Conservation (phyloP, 2,797 vertebrate species). For the Poecilia wingei region DNA sequence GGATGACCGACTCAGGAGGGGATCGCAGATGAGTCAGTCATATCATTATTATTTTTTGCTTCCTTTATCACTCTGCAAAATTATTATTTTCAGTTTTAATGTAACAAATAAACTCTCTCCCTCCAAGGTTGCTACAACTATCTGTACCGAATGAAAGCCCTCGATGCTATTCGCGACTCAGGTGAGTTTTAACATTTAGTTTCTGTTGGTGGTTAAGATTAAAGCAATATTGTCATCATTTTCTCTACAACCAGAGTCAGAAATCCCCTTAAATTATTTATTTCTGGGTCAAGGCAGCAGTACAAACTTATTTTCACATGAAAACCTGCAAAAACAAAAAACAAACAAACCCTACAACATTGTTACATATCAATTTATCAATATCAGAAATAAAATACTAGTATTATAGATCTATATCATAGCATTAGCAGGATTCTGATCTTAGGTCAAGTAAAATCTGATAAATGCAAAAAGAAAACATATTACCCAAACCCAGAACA, state of each 20-base stretch:
- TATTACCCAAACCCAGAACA: neutral
- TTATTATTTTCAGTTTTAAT: neutral
- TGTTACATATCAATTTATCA: neutral
- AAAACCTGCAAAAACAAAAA: neutral
- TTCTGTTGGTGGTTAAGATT: neutral
- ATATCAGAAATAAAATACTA: neutral
- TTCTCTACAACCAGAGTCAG: neutral
- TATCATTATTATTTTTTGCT: neutral
- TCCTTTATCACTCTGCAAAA: neutral
- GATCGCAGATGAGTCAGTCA: conserved; percentile 78
- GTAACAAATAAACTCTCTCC: neutral
- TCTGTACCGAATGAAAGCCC: conserved; percentile 94
- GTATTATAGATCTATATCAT: neutral
- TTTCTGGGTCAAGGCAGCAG: neutral
- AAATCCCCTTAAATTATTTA: neutral
- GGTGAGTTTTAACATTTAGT: conserved; percentile 73
- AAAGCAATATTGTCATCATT: neutral
- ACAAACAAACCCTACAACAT: no score
- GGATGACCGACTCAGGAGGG: conserved; percentile 86
- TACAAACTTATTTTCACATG: neutral
- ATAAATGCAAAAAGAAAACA: neutral
- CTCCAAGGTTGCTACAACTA: conserved; percentile 91
- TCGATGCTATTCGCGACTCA: conserved; percentile 92
- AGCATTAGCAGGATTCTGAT: neutral
- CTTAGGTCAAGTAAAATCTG: neutral